Percentiles rank a stretch among this genome's conserved stretches.
phyloP scores from a whole-genome alignment of 1,140 invertebrate genomes.

The Zaprionus kolodkinae region DNA sequence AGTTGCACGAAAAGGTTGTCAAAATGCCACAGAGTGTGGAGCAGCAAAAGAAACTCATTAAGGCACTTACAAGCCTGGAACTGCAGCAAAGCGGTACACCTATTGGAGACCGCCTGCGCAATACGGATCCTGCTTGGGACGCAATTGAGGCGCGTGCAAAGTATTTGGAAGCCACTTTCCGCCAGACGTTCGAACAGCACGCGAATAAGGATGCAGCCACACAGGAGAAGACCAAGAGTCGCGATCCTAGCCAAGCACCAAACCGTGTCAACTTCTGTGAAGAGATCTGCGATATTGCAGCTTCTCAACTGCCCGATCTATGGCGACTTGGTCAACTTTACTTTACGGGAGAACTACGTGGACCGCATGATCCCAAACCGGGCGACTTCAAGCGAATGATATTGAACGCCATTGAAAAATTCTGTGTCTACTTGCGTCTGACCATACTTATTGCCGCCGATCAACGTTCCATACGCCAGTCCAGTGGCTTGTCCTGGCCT shows the following conservation, averaged over 20 bases:
- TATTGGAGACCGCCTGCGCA: conserved; percentile 69
- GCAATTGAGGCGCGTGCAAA: conserved; percentile 92
- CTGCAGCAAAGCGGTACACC: conserved; percentile 80
- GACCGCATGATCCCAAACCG: conserved; percentile 87
- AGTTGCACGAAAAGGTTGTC: conserved; percentile 92
- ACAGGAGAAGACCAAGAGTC: conserved; percentile 71
- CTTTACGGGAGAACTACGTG: conserved; percentile 92
- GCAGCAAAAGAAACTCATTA: conserved; percentile 96
- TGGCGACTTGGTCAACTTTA: conserved; percentile 96
- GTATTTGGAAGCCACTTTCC: conserved; percentile 87
- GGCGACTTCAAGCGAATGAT: conserved; percentile 87
- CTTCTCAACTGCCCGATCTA: conserved; percentile 88
- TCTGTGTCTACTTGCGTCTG: conserved; percentile 87
- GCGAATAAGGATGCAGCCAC: conserved; percentile 65
- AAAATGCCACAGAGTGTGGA: conserved; percentile 95
- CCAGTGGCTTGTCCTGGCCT: conserved; percentile 83
- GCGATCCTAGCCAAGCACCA: conserved; percentile 72
- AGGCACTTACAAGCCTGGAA: conserved; percentile 90
- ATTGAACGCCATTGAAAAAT: conserved; percentile 87
- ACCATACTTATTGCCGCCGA: conserved; percentile 87
- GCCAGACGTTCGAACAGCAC: conserved; percentile 78
- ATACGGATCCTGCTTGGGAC: conserved; percentile 95
- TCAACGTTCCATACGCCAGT: conserved; percentile 77
- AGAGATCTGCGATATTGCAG: conserved; percentile 82
- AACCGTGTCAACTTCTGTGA: conserved; percentile 80